These are phyloP conservation scores for Nemopilema nomurai DNA, from an alignment of 30 jellyfish, hydroid and myxozoan species.

Conservation along the genomic window DNA sequence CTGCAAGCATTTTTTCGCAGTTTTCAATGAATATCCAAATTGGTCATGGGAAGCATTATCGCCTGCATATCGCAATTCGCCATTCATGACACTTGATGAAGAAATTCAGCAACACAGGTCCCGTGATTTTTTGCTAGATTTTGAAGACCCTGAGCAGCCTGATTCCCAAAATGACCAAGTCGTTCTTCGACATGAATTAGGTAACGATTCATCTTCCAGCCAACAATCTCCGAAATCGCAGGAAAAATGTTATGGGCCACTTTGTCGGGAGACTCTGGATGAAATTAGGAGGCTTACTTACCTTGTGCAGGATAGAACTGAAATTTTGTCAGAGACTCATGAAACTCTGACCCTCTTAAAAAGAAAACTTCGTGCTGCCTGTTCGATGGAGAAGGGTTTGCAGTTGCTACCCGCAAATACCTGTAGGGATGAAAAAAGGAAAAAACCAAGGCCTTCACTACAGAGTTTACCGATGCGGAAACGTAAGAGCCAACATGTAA, in stretches of 20 bases:
- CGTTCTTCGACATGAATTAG: neutral
- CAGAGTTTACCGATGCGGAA: neutral
- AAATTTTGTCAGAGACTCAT: neutral
- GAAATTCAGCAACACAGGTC: neutral
- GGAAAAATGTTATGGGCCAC: neutral
- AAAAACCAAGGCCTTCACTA: neutral
- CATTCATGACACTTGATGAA: constrained; percentile 38
- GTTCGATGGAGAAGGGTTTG: constrained; percentile 16
- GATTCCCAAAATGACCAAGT: constrained; percentile 2
- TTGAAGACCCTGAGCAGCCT: neutral
- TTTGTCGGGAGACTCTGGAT: constrained; percentile 26
- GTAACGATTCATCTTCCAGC: neutral
- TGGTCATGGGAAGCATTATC: constrained; percentile 32
- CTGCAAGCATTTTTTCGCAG: constrained; percentile 42
- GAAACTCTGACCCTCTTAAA: neutral
- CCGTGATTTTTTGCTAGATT: neutral
- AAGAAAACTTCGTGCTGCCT: neutral
- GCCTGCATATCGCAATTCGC: constrained; percentile 33
- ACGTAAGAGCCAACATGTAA: neutral
- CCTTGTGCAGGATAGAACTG: constrained; percentile 13
- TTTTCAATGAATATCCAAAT: constrained; percentile 4
- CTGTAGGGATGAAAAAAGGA: neutral
- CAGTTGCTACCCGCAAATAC: neutral
- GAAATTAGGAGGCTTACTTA: constrained; percentile 22
- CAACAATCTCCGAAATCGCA: neutral